Base-by-base conservation (phyloP, 2,888 invertebrate species). In the Netelia melanura region DNA sequence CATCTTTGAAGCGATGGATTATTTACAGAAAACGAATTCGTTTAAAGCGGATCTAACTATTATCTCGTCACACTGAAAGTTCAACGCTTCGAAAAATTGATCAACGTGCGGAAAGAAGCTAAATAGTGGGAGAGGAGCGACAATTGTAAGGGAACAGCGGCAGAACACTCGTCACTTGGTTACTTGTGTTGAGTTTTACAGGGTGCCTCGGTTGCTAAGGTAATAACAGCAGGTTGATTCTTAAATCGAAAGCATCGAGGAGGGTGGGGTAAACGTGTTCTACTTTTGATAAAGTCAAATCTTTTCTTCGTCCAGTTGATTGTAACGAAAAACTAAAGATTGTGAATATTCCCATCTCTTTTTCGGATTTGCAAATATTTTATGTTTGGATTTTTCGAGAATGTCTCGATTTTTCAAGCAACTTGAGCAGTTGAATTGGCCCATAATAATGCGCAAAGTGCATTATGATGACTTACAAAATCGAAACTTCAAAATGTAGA, bases 1-100 rank as follows among this genome's bases (percentile, higher is more conserved):
- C 92, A 92, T 92, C 48, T 14, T 71, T 54, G 54, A 30, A n/a
- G 17, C 9, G 44, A 54, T 58, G 6, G 3, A 44, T 10, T 17
- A 17, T 25, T 17, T 68, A 2, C 58, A 54, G 1, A 61, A 38
- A 62, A 75, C 54, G 5, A 21, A 21, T 6, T 43, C 0, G 48
- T 54, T 2, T 52, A 30, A 21, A 44, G 44, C 48, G 10, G 54
- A 71, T 67, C 2, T 82, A 25, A 25, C 11, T 17, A 44, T 48
- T 72, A 25, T 25, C n/a, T 44, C 25, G 11, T 58, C 5, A 38
- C n/a, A 58, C 75, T 23, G 58, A 8, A 64, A 64, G 38, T 30
- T 3, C n/a, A 65, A n/a, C 48, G n/a, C 11, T 56, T 54, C 6
- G n/a, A 9, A 48, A 1, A 30, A 25, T 25, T 25, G 10, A 43